These are phyloP conservation scores for Hofmannophila pseudospretella DNA, from an alignment of 2,888 invertebrate species.

Conservation along the genomic window DNA sequence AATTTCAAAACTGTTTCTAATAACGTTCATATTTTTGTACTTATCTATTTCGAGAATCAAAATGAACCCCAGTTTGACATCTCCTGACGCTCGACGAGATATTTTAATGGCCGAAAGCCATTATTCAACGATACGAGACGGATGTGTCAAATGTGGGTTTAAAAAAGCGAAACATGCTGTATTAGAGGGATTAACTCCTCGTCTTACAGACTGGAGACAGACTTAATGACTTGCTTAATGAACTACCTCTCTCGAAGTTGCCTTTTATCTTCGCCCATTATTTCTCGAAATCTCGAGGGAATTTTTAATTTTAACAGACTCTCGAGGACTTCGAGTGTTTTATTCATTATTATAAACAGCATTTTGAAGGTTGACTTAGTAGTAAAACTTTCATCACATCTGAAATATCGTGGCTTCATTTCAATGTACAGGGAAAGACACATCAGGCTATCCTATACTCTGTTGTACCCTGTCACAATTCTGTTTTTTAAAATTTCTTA, in stretches of 20 bases:
- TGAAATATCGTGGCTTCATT: too few relatives aligned
- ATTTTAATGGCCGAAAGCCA: slow-evolving; percentile 57
- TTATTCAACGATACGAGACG: slow-evolving; percentile 61
- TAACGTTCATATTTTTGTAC: too few relatives aligned
- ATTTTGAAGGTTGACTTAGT: too few relatives aligned
- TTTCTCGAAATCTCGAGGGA: slow-evolving; percentile 19
- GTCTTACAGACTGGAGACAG: slow-evolving; percentile 25
- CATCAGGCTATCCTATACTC: too few relatives aligned
- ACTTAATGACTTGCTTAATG: slow-evolving; percentile 50
- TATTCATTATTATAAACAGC: background rate
- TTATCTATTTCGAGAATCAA: too few relatives aligned
- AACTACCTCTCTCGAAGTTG: slow-evolving; percentile 33
- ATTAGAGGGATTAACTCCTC: slow-evolving; percentile 37
- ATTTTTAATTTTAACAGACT: slow-evolving; percentile 35
- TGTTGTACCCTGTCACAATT: too few relatives aligned
- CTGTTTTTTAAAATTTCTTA: too few relatives aligned
- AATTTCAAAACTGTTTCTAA: too few relatives aligned
- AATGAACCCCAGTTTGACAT: too few relatives aligned
- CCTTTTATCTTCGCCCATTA: slow-evolving; percentile 27
- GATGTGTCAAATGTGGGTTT: slow-evolving; percentile 49
- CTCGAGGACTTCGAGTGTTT: slow-evolving; percentile 7
- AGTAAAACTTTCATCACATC: too few relatives aligned
- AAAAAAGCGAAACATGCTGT: slow-evolving; percentile 16
- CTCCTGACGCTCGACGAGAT: slow-evolving; percentile 16
- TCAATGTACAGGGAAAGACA: too few relatives aligned